Percentiles rank a stretch among this genome's conserved stretches.
These are phyloP conservation scores for Rhodinocichla rosea DNA, from an alignment of 2,113 vertebrate genomes.

Conservation along the genomic window DNA sequence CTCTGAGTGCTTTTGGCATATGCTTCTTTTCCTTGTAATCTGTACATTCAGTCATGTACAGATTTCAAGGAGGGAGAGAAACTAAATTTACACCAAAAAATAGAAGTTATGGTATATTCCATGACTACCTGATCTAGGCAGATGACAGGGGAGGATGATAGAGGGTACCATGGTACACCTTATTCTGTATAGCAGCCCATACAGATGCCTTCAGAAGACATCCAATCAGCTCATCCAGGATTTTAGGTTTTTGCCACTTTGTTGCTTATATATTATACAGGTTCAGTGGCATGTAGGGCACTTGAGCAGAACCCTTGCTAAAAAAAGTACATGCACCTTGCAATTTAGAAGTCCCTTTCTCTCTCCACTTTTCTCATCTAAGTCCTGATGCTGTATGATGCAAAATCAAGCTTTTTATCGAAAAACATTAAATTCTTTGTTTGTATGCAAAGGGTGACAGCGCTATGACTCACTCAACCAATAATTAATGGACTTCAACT, in stretches of 20 bases:
- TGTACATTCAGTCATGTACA: neutral
- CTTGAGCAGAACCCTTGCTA: neutral
- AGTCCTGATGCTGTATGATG: neutral
- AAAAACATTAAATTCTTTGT: neutral
- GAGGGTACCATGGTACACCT: neutral
- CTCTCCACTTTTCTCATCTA: neutral
- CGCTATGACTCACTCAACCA: neutral
- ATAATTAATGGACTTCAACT: constrained; percentile 15
- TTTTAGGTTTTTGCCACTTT: neutral
- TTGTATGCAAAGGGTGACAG: neutral
- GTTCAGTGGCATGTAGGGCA: fast-evolving
- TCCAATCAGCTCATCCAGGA: neutral
- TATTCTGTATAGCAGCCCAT: neutral
- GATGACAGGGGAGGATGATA: neutral
- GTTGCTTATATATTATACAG: neutral
- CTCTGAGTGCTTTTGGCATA: neutral
- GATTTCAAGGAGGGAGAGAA: neutral
- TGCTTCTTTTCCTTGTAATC: neutral
- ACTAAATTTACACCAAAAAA: neutral
- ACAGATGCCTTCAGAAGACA: neutral
- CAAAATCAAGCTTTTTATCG: neutral
- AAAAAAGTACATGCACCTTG: neutral
- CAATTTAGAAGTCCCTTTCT: neutral
- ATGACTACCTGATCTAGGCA: neutral
- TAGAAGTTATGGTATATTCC: neutral